phyloP scores from a whole-genome alignment of 1,140 invertebrate species.

The Diorhabda carinulata region DNA sequence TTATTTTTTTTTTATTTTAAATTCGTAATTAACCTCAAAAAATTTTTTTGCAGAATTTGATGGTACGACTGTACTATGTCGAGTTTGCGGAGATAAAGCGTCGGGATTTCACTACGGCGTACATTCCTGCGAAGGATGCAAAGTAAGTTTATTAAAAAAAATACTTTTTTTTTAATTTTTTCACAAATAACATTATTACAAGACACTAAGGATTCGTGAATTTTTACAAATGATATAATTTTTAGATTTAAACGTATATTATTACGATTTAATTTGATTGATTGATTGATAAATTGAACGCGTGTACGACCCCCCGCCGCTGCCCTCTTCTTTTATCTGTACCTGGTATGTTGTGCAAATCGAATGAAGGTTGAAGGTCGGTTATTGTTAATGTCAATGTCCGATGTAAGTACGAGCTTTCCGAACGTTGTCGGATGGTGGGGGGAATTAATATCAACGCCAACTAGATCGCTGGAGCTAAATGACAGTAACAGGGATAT shows the following conservation, averaged over 20 bases:
- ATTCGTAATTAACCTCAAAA: too few species aligned
- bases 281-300: too few species aligned
- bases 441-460: neutral
- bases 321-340: conserved; percentile 3
- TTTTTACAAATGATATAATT: too few species aligned
- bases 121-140: conserved; percentile 99
- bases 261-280: neutral
- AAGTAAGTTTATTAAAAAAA: conserved; percentile 68
- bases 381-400: conserved; percentile 43
- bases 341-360: conserved; percentile 32
- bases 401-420: conserved; percentile 26
- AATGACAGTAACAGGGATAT: neutral
- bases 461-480: neutral
- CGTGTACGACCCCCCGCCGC: too few species aligned
- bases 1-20: conserved; percentile 26
- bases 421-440: neutral
- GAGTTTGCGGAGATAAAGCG: conserved; percentile 97
- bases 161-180: too few species aligned
- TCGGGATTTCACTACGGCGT: conserved; percentile 99
- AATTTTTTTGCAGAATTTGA: conserved; percentile 89
- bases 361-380: conserved; percentile 47
- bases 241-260: too few species aligned
- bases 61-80: conserved; percentile 93
- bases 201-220: too few species aligned
- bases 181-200: too few species aligned